Percentiles rank a stretch among this genome's conserved stretches.
Evolutionary conservation across 1,140 invertebrate species (phyloP).

Genomic region (Trissolcus basalis): DNA sequence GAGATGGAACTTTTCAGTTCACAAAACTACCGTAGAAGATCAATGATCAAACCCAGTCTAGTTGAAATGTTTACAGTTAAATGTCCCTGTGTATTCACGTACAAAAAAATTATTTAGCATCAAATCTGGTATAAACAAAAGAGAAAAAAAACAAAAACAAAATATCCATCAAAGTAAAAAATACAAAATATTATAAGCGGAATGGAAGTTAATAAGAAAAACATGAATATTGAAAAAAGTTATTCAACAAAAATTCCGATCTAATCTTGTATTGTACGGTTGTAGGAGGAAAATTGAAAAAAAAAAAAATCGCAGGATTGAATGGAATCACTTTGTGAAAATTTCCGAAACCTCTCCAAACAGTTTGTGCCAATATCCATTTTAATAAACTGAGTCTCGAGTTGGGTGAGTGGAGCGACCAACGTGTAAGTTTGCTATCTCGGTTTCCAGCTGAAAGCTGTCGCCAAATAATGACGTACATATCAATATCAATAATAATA

Average conservation of each 20-base stretch:
- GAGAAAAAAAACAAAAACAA: too few species aligned
- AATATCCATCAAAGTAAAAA: too few species aligned
- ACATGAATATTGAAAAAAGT: too few species aligned
- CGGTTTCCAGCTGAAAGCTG: slow-evolving; percentile 13
- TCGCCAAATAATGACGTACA: slow-evolving; percentile 15
- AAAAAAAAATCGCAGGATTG: too few species aligned
- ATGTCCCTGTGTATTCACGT: slow-evolving; percentile 24
- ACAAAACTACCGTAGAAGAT: slow-evolving; percentile 16
- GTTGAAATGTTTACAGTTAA: slow-evolving; percentile 37
- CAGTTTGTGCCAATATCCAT: neutral
- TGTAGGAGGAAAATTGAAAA: neutral
- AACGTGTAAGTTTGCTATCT: slow-evolving; percentile 9
- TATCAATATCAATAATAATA: slow-evolving; percentile 26
- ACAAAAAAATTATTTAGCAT: too few species aligned
- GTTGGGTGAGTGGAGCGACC: neutral
- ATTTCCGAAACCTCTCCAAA: neutral
- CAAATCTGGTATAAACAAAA: too few species aligned
- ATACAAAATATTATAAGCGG: too few species aligned
- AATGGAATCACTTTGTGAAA: neutral
- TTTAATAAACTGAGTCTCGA: neutral
- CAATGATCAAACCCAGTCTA: slow-evolving; percentile 22
- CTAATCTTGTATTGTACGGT: neutral
- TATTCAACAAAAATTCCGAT: too few species aligned
- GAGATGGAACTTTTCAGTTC: slow-evolving; percentile 37
- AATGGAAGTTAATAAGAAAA: too few species aligned